Percentiles rank a stretch among this genome's conserved stretches.
These are phyloP conservation scores for Amorpha juglandis DNA, from an alignment of 2,888 invertebrate genomes.

Conservation along the genomic window DNA sequence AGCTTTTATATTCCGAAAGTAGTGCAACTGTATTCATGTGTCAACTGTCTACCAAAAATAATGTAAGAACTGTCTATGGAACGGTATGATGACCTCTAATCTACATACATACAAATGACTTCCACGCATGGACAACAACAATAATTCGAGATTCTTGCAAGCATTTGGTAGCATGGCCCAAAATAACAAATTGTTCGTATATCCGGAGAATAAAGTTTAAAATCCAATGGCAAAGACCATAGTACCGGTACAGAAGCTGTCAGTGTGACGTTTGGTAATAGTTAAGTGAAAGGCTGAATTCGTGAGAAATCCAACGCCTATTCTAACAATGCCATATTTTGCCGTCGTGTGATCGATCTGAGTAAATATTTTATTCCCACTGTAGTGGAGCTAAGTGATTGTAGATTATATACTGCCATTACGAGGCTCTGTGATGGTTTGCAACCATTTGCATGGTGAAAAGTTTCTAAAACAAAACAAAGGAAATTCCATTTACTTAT, in stretches of 20 bases:
- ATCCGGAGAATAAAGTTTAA: constrained; percentile 47
- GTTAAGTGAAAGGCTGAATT: constrained; percentile 79
- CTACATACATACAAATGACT: constrained; percentile 80
- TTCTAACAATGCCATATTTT: constrained; percentile 80
- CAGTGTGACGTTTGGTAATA: constrained; percentile 71
- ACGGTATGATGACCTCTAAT: constrained; percentile 80
- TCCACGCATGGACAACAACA: constrained; percentile 78
- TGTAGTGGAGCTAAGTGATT: constrained; percentile 61
- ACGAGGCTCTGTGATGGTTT: constrained; percentile 29
- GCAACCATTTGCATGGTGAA: constrained; percentile 16
- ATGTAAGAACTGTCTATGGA: constrained; percentile 65
- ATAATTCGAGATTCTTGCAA: constrained; percentile 67
- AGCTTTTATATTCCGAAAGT: constrained; percentile 45
- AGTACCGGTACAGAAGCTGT: constrained; percentile 29
- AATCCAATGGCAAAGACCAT: constrained; percentile 36
- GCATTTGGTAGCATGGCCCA: constrained; percentile 33
- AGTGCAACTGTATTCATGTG: constrained; percentile 64
- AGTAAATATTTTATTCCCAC: constrained; percentile 75
- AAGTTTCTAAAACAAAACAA: constrained; percentile 14
- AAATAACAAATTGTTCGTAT: constrained; percentile 35
- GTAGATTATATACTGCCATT: constrained; percentile 52
- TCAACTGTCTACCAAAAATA: constrained; percentile 61
- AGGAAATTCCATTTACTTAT: not conserved
- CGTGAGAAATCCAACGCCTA: constrained; percentile 81
- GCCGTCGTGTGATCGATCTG: constrained; percentile 80